Evolutionary conservation across 2,113 vertebrate genomes (phyloP).

Genomic region (Acanthochromis polyacanthus): DNA sequence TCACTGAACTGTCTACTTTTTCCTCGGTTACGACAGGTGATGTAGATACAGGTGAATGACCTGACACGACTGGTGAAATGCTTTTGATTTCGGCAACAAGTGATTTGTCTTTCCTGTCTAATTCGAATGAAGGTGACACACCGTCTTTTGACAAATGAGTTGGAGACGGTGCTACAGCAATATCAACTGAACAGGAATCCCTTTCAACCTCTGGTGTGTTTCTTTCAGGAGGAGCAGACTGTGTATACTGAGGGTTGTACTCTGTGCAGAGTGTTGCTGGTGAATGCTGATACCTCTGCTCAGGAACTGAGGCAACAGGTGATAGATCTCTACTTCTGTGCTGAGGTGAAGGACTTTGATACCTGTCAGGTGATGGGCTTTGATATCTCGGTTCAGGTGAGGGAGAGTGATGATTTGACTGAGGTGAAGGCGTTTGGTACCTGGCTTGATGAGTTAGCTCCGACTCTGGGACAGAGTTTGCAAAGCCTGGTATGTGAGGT

Average conservation of each 20-base stretch:
- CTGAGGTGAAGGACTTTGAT: slow-evolving; percentile 60
- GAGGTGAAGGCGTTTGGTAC: slow-evolving; percentile 64
- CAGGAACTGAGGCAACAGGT: slow-evolving; percentile 37
- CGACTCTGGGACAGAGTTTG: slow-evolving; percentile 32
- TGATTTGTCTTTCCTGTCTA: slow-evolving; percentile 23
- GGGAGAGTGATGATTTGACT: slow-evolving; percentile 30
- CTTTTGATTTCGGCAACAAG: slow-evolving; percentile 34
- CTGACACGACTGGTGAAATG: slow-evolving; percentile 24
- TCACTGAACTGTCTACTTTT: slow-evolving; percentile 23
- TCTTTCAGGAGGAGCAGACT: slow-evolving; percentile 16
- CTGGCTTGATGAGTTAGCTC: slow-evolving; percentile 44
- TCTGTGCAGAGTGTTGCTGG: slow-evolving; percentile 27
- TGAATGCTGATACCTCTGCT: slow-evolving; percentile 43
- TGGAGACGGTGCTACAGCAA: slow-evolving; percentile 30
- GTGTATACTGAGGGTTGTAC: slow-evolving; percentile 21
- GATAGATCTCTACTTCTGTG: slow-evolving; percentile 47
- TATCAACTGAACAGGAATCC: slow-evolving; percentile 12
- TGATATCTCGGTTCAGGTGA: slow-evolving; percentile 61
- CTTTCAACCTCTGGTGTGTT: slow-evolving; percentile 28
- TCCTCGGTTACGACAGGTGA: slow-evolving; percentile 33
- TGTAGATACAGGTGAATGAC: slow-evolving; percentile 30
- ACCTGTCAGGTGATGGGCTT: slow-evolving; percentile 27
- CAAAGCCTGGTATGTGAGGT: slow-evolving; percentile 16
- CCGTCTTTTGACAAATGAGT: slow-evolving; percentile 25
- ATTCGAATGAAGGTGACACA: slow-evolving; percentile 32